Base-by-base conservation (phyloP, 2,113 vertebrate species). In the Pseudopipra pipra region DNA sequence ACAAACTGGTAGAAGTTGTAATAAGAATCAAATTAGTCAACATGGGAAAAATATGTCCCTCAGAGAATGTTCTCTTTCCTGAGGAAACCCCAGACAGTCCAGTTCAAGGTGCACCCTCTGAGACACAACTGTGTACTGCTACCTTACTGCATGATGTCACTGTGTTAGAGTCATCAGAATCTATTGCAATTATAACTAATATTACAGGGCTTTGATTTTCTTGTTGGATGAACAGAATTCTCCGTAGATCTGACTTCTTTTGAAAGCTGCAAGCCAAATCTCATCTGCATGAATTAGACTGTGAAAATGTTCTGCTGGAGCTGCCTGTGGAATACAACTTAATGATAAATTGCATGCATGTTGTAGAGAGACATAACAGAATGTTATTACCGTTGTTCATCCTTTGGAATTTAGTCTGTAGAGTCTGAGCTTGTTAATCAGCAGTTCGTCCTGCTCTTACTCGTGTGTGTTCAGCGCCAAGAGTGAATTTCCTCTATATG, bases 311-410 rank as follows among this genome's bases (percentile, higher is more conserved):
- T 37, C 71, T 91, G 66, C 52, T 93, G 70, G 71, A 94, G 81
- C 62, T 91, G 89, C 93, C 71, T 87, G 3, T 89, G 89, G 86
- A 96, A 81, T 86, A 35, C 56, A 89, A 74, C 14, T 66, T 83
- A 28, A 68, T 76, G 84, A 89, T 46, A 85, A 89, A 94, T 78
- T 61, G 70, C 66, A 49, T 58, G 56, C 66, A 19, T 73, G 77
- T 74, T 25, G 39, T 73, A 51, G 71, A 90, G 58, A 94, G 94
- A 87, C 91, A 70, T 66, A 93, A 87, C 81, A 96, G 68, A 86
- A 61, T 14, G 58, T 68, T 91, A 62, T 35, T 89, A 85, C 91
- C n/a, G n/a, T 94, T 85, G 93, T 83, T 96, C 94, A 94, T 91
- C 77, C 71, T 78, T 76, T 87, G 85, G 54, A 89, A 91, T 96